Evolutionary conservation across 2,888 invertebrate species (phyloP), one percentile per base, ranked within the genome.

Genomic region (Drosophila cyrtoloma): DNA sequence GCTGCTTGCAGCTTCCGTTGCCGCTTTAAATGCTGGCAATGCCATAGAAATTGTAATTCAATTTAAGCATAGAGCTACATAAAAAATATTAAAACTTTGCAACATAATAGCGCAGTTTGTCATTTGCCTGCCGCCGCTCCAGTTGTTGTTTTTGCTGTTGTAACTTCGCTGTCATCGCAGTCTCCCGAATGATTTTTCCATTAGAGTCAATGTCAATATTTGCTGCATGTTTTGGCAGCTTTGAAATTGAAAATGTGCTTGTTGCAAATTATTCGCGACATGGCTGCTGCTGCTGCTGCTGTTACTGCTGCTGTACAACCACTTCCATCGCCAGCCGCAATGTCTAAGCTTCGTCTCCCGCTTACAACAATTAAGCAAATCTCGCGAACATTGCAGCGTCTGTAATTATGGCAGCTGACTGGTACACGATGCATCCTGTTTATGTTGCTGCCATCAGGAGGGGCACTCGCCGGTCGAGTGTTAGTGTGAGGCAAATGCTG

Each of bases 141-240:
- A 10, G 28, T 19, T 28, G 16, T 47, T 71, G 69, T 37, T 30
- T 35, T 10, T 60, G 56, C 47, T 56, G 52, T 62, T 64, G 77
- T 64, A 59, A 56, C 71, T 52, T 52, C 28, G 42, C 22, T 37
- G 47, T 59, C 52, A 19, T 35, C 55, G 71, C 47, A 59, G 66
- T 66, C 74, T 53, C 61, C 50, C 33, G 44, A 66, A 75, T 79
- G 75, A 75, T 71, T 88, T 90, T 88, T 77, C 86, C 83, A 90
- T 88, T 90, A 88, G 70, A 82, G 63, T 82, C 90, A 90, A 77
- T 88, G 90, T 90, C 90, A 88, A 88, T 88, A 86, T 88, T 88
- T 88, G 86, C 81, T 52, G 81, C 83, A 75, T 82, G 81, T 88
- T 86, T 80, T 90, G 90, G 84, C 88, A 88, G 86, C 78, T 88